Conservation (phyloP, 2,888 invertebrate species). For the Stenotaenia linearis region DNA sequence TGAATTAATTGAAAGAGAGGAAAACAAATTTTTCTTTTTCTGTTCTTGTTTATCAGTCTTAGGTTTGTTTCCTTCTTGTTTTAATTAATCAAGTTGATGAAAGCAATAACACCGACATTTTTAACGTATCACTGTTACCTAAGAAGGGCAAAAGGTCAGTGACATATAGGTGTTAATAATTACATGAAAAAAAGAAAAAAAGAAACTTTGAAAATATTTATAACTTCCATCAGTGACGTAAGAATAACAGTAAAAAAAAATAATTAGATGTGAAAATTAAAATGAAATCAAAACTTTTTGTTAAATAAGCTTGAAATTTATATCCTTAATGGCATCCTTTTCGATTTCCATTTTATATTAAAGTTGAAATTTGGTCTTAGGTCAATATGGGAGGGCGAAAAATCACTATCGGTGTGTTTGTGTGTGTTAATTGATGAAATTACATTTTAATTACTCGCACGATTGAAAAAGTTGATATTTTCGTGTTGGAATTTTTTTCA, state of each 20-base stretch:
- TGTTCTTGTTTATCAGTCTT: not conserved
- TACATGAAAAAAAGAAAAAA: not conserved
- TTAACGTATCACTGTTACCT: not conserved
- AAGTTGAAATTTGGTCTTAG: not conserved
- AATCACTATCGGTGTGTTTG: not conserved
- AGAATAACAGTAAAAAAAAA: not conserved
- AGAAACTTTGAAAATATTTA: not conserved
- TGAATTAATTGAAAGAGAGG: not conserved
- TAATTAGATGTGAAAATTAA: too few relatives aligned
- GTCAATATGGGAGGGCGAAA: too few relatives aligned
- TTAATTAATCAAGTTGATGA: not conserved
- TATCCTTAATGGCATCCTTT: not conserved
- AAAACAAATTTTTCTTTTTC: not conserved
- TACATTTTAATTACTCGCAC: too few relatives aligned
- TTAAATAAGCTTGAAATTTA: not conserved
- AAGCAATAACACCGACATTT: not conserved
- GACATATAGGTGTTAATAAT: not conserved
- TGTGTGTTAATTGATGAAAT: not conserved
- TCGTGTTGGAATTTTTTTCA: not conserved
- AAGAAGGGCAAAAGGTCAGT: not conserved
- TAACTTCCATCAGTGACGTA: not conserved
- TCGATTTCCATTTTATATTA: slow-evolving; percentile 9
- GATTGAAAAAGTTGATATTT: not conserved
- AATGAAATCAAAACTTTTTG: too few relatives aligned
- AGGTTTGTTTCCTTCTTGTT: not conserved